Conservation (phyloP, 2,888 invertebrate species). For the Drosophila prolongata region DNA sequence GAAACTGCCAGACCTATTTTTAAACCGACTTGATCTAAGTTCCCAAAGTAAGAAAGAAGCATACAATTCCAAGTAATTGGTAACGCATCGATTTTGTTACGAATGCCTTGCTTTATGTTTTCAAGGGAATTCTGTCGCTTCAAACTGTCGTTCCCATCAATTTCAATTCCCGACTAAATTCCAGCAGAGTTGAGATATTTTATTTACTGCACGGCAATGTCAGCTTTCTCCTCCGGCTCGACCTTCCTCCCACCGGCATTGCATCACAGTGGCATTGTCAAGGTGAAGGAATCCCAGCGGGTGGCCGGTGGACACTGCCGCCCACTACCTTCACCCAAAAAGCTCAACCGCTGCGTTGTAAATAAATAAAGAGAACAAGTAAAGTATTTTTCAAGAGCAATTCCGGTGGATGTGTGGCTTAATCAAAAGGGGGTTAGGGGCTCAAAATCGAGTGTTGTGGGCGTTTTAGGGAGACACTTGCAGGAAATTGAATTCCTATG, state of each 20-base stretch:
- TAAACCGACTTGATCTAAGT: too few species aligned
- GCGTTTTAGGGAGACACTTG: slow-evolving; percentile 21
- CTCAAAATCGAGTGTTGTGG: too few species aligned
- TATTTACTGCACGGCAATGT: slow-evolving; percentile 12
- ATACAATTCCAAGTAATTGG: too few species aligned
- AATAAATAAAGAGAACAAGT: neutral
- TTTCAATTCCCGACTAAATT: slow-evolving; percentile 14
- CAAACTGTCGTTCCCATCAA: slow-evolving; percentile 3
- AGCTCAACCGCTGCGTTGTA: slow-evolving; percentile 1
- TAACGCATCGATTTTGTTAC: too few species aligned
- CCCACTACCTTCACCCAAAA: neutral
- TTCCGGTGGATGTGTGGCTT: slow-evolving; percentile 12
- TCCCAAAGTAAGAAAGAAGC: too few species aligned
- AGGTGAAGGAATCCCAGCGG: slow-evolving; percentile 34
- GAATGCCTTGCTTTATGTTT: too few species aligned
- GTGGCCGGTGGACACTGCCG: slow-evolving; percentile 1
- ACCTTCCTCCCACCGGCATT: neutral
- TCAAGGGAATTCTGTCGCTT: too few species aligned
- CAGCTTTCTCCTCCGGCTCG: slow-evolving; percentile 8
- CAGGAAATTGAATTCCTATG: slow-evolving; percentile 46
- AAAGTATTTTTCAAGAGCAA: slow-evolving; percentile 34
- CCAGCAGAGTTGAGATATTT: slow-evolving; percentile 15
- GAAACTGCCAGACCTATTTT: too few species aligned
- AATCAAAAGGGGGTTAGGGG: neutral
- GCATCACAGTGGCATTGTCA: slow-evolving; percentile 27